Evolutionary conservation across 1,140 invertebrate genomes (phyloP).

Genomic region (Theocolax elegans): DNA sequence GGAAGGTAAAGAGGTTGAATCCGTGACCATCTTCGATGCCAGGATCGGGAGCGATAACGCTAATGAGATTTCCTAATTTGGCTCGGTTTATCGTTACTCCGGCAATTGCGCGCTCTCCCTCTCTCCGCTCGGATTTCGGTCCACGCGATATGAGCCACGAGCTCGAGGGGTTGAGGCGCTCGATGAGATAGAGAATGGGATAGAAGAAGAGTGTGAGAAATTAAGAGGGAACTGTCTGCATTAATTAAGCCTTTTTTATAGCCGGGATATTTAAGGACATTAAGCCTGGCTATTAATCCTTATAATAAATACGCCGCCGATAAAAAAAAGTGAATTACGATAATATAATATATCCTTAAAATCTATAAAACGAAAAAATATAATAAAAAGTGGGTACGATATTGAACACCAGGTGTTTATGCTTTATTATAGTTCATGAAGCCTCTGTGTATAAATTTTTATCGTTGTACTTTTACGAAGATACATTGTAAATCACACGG

Average conservation of each 20-base stretch:
- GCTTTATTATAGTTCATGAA: too few species aligned
- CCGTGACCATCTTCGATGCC: not conserved
- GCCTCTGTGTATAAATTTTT: too few species aligned
- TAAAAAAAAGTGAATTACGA: too few species aligned
- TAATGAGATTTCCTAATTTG: slow-evolving; percentile 43
- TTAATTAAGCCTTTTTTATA: slow-evolving; percentile 2
- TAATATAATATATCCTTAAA: too few species aligned
- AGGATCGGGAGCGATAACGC: slow-evolving; percentile 15
- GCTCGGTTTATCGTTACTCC: not conserved
- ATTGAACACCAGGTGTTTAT: too few species aligned
- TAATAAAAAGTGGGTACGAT: too few species aligned
- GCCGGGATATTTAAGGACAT: not conserved
- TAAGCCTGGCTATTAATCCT: not conserved
- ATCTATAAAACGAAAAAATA: too few species aligned
- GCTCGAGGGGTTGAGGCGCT: not conserved
- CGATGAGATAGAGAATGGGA: not conserved
- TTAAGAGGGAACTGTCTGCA: slow-evolving; percentile 8
- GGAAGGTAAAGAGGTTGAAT: not conserved
- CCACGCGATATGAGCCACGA: not conserved
- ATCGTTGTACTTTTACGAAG: too few species aligned
- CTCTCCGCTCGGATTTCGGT: too few species aligned
- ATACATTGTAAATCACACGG: too few species aligned
- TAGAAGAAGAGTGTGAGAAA: slow-evolving; percentile 10
- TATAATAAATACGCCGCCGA: not conserved
- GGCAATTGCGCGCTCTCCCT: slow-evolving; percentile 6